Percentiles rank a stretch among this genome's conserved stretches.
phyloP scores from a whole-genome alignment of 2,797 vertebrate genomes.

The Myotis vivesi region DNA sequence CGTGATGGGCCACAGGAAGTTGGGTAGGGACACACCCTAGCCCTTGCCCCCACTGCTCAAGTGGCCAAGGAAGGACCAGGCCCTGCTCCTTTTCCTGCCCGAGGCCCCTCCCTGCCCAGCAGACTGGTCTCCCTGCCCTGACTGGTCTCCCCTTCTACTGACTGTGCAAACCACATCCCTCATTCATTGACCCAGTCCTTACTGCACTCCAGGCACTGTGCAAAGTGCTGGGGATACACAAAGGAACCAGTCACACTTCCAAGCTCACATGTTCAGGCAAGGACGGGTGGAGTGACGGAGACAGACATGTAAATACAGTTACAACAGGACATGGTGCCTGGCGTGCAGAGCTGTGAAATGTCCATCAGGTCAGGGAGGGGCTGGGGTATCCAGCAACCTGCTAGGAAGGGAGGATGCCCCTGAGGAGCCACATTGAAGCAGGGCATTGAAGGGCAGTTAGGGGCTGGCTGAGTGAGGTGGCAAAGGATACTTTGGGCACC shows the following conservation, averaged over 20 bases:
- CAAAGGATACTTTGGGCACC: too few relatives aligned
- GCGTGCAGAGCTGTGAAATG: neutral
- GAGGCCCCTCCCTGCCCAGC: too few relatives aligned
- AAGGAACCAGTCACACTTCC: neutral
- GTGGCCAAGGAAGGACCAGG: neutral
- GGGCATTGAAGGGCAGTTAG: too few relatives aligned
- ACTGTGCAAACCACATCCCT: neutral
- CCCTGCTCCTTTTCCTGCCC: neutral
- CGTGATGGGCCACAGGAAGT: neutral
- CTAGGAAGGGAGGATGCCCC: too few relatives aligned
- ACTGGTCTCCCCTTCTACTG: neutral
- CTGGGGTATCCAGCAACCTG: neutral
- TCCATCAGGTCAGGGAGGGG: neutral
- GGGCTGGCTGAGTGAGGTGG: too few relatives aligned
- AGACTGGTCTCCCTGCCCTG: neutral
- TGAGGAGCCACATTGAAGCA: too few relatives aligned
- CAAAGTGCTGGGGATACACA: neutral
- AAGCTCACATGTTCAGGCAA: accelerated
- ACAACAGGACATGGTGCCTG: neutral
- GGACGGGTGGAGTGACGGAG: accelerated
- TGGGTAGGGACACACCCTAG: accelerated
- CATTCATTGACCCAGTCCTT: neutral
- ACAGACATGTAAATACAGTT: neutral
- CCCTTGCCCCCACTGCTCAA: too few relatives aligned
- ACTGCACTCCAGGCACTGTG: neutral